Base-by-base conservation (phyloP, 2,888 invertebrate species). In the Aromia moschata region DNA sequence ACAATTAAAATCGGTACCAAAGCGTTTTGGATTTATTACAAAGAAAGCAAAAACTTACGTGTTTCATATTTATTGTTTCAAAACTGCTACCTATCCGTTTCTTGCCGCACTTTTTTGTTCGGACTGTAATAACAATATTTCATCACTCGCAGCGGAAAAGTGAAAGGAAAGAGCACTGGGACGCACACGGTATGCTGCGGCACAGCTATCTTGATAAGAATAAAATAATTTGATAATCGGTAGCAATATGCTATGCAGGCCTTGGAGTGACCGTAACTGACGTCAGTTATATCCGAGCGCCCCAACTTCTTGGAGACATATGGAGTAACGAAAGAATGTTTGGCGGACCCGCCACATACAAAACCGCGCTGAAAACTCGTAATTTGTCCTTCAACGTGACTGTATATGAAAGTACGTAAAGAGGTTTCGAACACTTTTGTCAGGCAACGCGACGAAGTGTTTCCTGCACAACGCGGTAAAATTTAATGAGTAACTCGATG, bases 371-470 rank as follows among this genome's bases (percentile, higher is more conserved):
- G 33, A 33, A 33, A 33, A 33, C 33, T 33, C n/a, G 33, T 33
- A 33, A 33, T 33, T 33, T 11, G 33, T 33, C 33, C 33, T 33
- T 33, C 33, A 33, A 11, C 33, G n/a, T 33, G 33, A 33, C 33
- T 33, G 25, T 25, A 33, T 33, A 33, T 33, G 33, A 33, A 33
- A 33, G 33, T 33, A 33, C 25, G 25, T 25, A 25, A 25, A 25
- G 25, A 25, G 33, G 3, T 33, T 33, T 33, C 33, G 33, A 33
- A 33, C 33, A 33, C 33, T 25, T 25, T 25, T 25, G 25, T 7
- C 25, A 25, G 7, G 25, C 25, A 25, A 33, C n/a, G n/a, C n/a
- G 11, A 11, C 33, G 33, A 33, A 11, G 33, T 33, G 10, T 33
- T 33, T 33, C 9, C 33, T 7, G 11, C n/a, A 11, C 5, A 11